A percentile compares a stretch with the other conserved stretches of the same genome.
Evolutionary conservation across 2,888 invertebrate species (phyloP).

Genomic region (Eupithecia pulchellata): DNA sequence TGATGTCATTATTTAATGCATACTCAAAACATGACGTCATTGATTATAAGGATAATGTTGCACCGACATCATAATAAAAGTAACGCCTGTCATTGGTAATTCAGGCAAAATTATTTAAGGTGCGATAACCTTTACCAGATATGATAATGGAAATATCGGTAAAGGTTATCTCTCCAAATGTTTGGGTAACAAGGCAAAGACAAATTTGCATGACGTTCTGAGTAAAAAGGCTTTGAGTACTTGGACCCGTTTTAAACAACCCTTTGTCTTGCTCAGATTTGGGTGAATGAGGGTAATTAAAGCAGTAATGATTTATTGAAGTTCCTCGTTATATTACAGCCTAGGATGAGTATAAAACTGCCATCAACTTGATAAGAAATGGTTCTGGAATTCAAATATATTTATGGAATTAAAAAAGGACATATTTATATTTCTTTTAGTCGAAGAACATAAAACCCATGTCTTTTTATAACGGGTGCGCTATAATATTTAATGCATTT

Average conservation of each 20-base stretch:
- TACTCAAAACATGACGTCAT: background rate
- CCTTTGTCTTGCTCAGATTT: background rate
- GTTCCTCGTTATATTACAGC: background rate
- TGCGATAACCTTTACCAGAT: background rate
- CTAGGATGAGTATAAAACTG: background rate
- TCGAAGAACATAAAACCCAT: background rate
- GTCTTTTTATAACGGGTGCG: background rate
- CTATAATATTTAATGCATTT: background rate
- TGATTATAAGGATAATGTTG: background rate
- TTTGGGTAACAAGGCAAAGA: background rate
- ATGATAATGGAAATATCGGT: background rate
- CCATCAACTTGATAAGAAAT: background rate
- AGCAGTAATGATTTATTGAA: background rate
- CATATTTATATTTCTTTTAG: background rate
- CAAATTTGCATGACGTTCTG: background rate
- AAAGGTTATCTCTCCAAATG: background rate
- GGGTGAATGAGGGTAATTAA: too few species aligned
- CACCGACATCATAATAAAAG: background rate
- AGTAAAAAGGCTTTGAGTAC: background rate
- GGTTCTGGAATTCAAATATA: background rate
- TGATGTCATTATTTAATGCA: too few species aligned
- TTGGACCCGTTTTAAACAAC: background rate
- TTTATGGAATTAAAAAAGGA: background rate
- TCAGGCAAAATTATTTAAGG: background rate
- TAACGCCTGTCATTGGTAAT: background rate